Base-by-base conservation (phyloP, 2,113 vertebrate species). In the Haemorhous mexicanus region DNA sequence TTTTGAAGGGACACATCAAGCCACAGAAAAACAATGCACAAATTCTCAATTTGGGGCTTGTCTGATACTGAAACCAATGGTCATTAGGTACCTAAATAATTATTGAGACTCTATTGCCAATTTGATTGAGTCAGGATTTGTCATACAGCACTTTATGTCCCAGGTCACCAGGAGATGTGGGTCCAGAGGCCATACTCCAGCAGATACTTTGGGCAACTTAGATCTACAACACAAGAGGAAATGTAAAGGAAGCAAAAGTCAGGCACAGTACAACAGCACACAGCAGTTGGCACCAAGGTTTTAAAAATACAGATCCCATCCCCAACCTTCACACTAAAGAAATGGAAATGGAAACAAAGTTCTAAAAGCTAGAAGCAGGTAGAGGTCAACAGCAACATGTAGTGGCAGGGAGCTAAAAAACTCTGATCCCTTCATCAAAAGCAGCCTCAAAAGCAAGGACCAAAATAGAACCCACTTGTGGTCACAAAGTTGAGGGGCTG, bases 371-470 rank as follows among this genome's bases (percentile, higher is more conserved):
- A 74, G 72, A 94, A 91, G 90, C 86, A 84, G 73, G 80, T 81
- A 84, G 90, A 94, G 95, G 95, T 96, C 96, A 96, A 93, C 85
- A 97, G 96, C 90, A 96, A 90, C 93, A 89, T 89, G 80, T 82
- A 92, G 89, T 96, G 92, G 76, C 88, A 95, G 88, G 68, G 88
- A 95, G 69, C 95, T 87, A 82, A 95, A 96, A 97, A 95, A 95
- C 92, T 96, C 90, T 95, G 94, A 96, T 97, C 92, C 64, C 58
- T 78, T 89, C 88, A 96, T 95, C 93, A 96, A 95, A 93, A 96
- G 88, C 56, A 90, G 56, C 64, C 95, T 96, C 73, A 90, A 94
- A 96, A 96, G 92, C 61, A 64, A 86, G 76, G 85, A 93, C 93
- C 56, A 61, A 96, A 96, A 96, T 90, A 94, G 93, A 96, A 91